phyloP scores from a whole-genome alignment of 53 echinoderm and acorn worm species.

The Echinarachnius parma region DNA sequence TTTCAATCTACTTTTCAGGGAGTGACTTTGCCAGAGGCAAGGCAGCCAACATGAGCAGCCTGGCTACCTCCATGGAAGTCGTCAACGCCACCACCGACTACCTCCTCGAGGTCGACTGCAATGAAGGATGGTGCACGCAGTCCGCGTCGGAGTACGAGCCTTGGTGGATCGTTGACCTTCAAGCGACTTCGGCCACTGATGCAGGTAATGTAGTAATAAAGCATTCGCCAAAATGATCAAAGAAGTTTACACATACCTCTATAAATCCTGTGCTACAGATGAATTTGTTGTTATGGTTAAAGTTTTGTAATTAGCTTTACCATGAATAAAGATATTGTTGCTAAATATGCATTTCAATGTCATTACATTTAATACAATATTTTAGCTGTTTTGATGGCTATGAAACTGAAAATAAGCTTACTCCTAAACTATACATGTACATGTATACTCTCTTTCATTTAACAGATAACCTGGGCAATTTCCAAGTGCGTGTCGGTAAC shows the following conservation, averaged over 20 bases:
- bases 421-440: too few species aligned
- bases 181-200: conserved; percentile 19
- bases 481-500: conserved; percentile 72
- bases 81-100: conserved; percentile 41
- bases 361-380: too few species aligned
- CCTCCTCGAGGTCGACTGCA: conserved; percentile 35
- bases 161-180: conserved; percentile 63
- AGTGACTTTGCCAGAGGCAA: conserved; percentile 52
- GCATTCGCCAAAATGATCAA: too few species aligned
- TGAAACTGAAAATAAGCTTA: too few species aligned
- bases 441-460: too few species aligned
- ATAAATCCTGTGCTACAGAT: too few species aligned
- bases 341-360: too few species aligned
- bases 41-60: conserved; percentile 53
- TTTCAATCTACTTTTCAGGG: conserved; percentile 24
- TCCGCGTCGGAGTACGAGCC: conserved; percentile 57
- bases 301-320: too few species aligned
- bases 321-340: too few species aligned
- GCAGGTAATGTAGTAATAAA: conserved; percentile 52
- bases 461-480: conserved; percentile 51
- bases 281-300: too few species aligned
- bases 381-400: too few species aligned
- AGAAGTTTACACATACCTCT: too few species aligned
- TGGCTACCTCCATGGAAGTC: conserved; percentile 6
- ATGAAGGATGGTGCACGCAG: conserved; percentile 46